Evolutionary conservation across 1,140 invertebrate genomes (phyloP).

Genomic region (Berghia stephanieae): DNA sequence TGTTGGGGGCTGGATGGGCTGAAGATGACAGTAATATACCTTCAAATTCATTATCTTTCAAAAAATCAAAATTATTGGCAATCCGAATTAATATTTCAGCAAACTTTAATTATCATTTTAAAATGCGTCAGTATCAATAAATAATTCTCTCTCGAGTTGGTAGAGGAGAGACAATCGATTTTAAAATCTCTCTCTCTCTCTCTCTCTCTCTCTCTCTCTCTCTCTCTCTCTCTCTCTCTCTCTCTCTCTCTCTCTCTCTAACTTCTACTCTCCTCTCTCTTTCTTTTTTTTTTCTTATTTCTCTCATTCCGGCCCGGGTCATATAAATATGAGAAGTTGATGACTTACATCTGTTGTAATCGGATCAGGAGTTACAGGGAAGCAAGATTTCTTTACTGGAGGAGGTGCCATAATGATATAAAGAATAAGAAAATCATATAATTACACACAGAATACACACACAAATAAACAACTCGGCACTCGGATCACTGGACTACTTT

Average conservation of each 20-base stretch:
- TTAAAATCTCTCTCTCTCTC: too few species aligned
- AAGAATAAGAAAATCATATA: too few species aligned
- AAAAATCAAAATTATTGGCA: not conserved
- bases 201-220: too few species aligned
- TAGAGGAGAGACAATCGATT: not conserved
- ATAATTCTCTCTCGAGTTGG: not conserved
- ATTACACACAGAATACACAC: too few species aligned
- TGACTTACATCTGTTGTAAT: conserved; percentile 31
- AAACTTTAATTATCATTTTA: not conserved
- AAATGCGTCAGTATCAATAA: not conserved
- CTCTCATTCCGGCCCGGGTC: too few species aligned
- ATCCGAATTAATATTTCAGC: not conserved
- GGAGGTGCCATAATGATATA: conserved; percentile 35
- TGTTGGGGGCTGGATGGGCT: conserved; percentile 59
- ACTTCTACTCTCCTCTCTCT: too few species aligned
- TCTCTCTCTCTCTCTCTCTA: too few species aligned
- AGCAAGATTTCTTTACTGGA: conserved; percentile 32
- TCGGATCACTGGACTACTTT: too few species aligned
- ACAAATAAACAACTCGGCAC: too few species aligned
- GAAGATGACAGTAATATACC: not conserved
- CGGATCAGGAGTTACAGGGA: conserved; percentile 38
- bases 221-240: too few species aligned
- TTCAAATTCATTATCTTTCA: not conserved
- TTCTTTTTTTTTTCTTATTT: too few species aligned
- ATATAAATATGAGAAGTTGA: not conserved